Evolutionary conservation across 2,113 vertebrate species (phyloP), one percentile per base, ranked within the genome.

Genomic region (Leiothrix lutea): DNA sequence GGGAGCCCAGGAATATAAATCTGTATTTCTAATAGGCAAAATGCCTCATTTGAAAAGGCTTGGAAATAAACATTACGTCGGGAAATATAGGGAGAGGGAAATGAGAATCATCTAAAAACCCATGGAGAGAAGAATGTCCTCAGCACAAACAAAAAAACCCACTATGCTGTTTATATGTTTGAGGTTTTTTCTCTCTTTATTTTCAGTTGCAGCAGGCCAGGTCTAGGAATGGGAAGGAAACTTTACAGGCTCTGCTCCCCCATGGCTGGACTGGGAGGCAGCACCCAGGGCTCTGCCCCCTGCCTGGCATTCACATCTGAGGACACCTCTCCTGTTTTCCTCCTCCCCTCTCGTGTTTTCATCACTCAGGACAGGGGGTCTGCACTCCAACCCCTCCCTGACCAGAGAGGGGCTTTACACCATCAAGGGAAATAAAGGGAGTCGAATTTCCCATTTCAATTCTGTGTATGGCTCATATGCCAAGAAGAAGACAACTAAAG

Each of bases 11-110:
- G 35, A 61, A 29, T 42, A 92, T 38, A 94, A 72, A 95, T 69
- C 83, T 86, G 53, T 35, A n/a, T 44, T 75, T 80, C 18, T 89
- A 88, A 95, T 83, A 91, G 94, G 95, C 86, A 95, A 88, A 94
- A 50, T 14, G 57, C 31, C 33, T 53, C 29, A 58, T 92, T 96
- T 92, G 25, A 91, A 95, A 69, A 31, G 65, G 65, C 78, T 82
- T 61, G 71, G 81, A 88, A 97, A 91, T 42, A 80, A 61, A 8
- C 40, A 40, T 79, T 38, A 15, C 38, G 33, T 42, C 4, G 1
- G 17, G 11, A 88, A 95, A 77, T 3, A 54, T 2, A 25, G 77
- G 38, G 54, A 64, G 29, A 61, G 72, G 73, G 80, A 84, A 92
- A 95, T 29, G 11, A 71, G 85, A 60, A 81, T 64, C 78, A 22